These are phyloP conservation scores for Sphaerophoria taeniata DNA, from an alignment of 2,888 invertebrate genomes.

Conservation along the genomic window DNA sequence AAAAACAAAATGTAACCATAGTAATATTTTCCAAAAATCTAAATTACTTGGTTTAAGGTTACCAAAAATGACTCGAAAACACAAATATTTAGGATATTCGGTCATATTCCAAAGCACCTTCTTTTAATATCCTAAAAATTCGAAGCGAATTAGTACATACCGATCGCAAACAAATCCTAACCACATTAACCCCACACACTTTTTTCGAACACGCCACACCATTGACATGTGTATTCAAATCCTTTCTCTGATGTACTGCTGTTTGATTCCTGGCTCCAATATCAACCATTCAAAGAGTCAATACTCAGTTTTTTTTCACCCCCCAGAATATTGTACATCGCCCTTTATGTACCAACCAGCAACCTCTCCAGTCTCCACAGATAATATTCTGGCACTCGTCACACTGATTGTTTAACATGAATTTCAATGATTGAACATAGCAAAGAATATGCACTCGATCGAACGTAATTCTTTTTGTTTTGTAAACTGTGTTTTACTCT, in stretches of 20 bases:
- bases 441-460: conserved; percentile 64
- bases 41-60: too few species aligned
- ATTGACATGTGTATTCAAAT: too few species aligned
- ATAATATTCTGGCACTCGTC: conserved; percentile 33
- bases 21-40: too few species aligned
- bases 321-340: too few species aligned
- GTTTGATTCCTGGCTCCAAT: conserved; percentile 61
- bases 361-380: conserved; percentile 5
- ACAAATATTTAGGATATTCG: not conserved
- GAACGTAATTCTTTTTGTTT: conserved; percentile 64
- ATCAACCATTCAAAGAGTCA: conserved; percentile 1
- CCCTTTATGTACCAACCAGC: too few species aligned
- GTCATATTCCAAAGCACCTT: not conserved
- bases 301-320: conserved; percentile 17
- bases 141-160: conserved; percentile 23
- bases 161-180: conserved; percentile 51
- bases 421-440: conserved; percentile 61
- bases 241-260: conserved; percentile 37
- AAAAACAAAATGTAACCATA: too few species aligned
- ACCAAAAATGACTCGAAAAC: too few species aligned
- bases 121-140: not conserved
- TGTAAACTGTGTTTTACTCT: conserved; percentile 21
- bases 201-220: conserved; percentile 24
- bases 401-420: conserved; percentile 65
- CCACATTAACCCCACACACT: conserved; percentile 50